A percentile compares a stretch with the other conserved stretches of the same genome.
Conservation (phyloP, 2,888 invertebrate genomes). For the Candidula unifasciata region DNA sequence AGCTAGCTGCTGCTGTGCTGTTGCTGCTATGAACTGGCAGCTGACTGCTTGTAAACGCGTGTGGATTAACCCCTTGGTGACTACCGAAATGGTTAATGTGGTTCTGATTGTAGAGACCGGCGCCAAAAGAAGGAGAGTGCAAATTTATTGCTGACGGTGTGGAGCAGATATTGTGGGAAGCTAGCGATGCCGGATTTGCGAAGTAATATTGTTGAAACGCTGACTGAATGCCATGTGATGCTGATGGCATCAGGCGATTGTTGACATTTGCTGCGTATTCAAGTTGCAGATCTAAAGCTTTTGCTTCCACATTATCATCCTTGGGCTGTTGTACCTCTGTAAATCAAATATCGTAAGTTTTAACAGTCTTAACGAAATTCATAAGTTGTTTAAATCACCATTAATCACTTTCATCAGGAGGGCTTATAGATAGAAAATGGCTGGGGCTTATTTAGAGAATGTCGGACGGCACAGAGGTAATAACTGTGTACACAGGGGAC, state of each 20-base stretch:
- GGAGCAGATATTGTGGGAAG: not conserved
- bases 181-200: not conserved
- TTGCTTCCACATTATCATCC: not conserved
- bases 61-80: not conserved
- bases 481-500: too few species aligned
- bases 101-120: not conserved
- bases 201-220: not conserved
- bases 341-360: not conserved
- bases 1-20: not conserved
- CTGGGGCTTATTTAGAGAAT: too few species aligned
- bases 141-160: not conserved
- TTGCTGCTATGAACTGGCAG: not conserved
- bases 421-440: too few species aligned
- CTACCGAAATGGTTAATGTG: not conserved
- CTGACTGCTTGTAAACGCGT: not conserved
- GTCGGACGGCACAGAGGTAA: too few species aligned
- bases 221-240: not conserved
- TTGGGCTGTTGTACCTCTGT: constrained; percentile 30
- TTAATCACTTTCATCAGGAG: too few species aligned
- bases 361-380: too few species aligned
- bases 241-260: not conserved
- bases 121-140: constrained; percentile 1
- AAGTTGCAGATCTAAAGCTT: not conserved
- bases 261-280: not conserved
- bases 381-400: too few species aligned